phyloP scores from a whole-genome alignment of 2,797 vertebrate species.

The Acridotheres tristis region DNA sequence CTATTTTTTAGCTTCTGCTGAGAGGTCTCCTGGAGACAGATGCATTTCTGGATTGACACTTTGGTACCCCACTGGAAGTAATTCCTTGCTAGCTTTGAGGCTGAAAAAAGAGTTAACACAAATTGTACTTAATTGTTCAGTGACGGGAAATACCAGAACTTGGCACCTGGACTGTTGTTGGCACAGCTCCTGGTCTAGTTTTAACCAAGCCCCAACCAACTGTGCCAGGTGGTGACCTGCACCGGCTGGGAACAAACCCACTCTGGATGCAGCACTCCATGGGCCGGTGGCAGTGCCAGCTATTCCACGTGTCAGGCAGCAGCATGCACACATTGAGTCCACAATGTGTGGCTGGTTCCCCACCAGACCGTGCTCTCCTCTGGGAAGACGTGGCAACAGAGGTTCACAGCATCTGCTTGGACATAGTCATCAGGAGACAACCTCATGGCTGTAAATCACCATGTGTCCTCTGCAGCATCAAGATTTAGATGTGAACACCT shows the following conservation, averaged over 20 bases:
- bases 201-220: background rate
- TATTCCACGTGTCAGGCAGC: background rate
- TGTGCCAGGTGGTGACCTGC: rapidly evolving
- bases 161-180: background rate
- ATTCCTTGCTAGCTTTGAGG: background rate
- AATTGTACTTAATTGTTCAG: background rate
- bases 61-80: background rate
- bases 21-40: background rate
- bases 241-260: rapidly evolving
- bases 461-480: background rate
- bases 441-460: background rate
- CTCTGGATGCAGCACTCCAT: background rate
- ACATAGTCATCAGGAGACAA: background rate
- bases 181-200: background rate
- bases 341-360: background rate
- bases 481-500: background rate
- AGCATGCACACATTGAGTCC: background rate
- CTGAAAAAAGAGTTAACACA: background rate
- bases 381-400: background rate
- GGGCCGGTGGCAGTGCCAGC: rapidly evolving
- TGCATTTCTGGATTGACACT: background rate
- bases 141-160: background rate
- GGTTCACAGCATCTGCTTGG: background rate
- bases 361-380: background rate
- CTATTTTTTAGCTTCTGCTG: background rate